These are phyloP conservation scores for Spizella passerina DNA, from an alignment of 2,797 vertebrate genomes.

Conservation along the genomic window DNA sequence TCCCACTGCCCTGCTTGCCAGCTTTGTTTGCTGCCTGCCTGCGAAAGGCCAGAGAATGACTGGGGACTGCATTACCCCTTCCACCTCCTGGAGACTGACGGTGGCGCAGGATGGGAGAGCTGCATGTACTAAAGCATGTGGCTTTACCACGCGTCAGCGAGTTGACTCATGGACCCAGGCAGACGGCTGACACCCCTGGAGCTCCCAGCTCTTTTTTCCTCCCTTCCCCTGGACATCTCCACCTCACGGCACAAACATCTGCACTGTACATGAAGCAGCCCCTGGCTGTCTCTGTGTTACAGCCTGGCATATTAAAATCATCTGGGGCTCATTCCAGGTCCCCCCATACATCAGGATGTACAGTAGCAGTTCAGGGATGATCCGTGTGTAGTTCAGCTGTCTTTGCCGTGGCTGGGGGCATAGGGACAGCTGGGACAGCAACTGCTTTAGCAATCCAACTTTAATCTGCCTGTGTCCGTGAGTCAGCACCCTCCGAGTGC, in stretches of 20 bases:
- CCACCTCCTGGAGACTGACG: constrained; percentile 10
- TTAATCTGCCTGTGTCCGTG: constrained; percentile 47
- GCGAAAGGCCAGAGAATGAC: not conserved
- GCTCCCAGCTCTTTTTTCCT: constrained; percentile 17
- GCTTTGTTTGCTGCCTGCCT: constrained; percentile 61
- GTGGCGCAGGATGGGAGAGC: not conserved
- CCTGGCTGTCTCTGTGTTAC: not conserved
- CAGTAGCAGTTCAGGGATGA: not conserved
- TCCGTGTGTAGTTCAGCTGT: constrained; percentile 13
- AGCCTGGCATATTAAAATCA: not conserved
- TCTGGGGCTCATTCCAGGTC: not conserved
- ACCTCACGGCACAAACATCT: constrained; percentile 56
- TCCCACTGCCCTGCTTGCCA: constrained; percentile 59
- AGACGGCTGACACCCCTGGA: constrained; percentile 53
- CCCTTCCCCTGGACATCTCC: constrained; percentile 18
- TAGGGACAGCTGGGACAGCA: constrained; percentile 65
- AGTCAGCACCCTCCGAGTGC: constrained; percentile 55
- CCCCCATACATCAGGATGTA: not conserved
- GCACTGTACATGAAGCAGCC: not conserved
- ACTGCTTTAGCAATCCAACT: constrained; percentile 41
- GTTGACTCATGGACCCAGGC: constrained; percentile 60
- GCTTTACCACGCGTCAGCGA: constrained; percentile 59
- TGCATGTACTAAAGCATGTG: constrained; percentile 47
- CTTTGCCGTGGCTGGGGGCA: constrained; percentile 38
- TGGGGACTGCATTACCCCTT: constrained; percentile 39